Percentiles rank a stretch among this genome's conserved stretches.
phyloP scores from a whole-genome alignment of 2,888 invertebrate genomes.

The Limulus polyphemus region DNA sequence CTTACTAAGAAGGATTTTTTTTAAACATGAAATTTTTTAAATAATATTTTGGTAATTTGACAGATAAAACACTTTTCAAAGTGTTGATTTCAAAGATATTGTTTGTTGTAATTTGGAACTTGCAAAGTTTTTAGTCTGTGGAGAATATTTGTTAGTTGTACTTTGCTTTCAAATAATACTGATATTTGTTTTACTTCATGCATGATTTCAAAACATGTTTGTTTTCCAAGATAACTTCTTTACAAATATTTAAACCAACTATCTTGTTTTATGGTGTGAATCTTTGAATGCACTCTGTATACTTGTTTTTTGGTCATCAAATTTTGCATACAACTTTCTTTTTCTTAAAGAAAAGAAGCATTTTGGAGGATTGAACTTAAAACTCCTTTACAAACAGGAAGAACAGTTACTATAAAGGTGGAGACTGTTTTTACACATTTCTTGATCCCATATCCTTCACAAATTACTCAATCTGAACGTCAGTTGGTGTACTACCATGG shows the following conservation, averaged over 20 bases:
- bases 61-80: too few species aligned
- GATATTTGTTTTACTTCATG: constrained; percentile 6
- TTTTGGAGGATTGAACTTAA: constrained; percentile 12
- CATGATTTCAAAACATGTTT: constrained; percentile 8
- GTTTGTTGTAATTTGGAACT: too few species aligned
- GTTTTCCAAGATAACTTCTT: background rate
- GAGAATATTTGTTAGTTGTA: too few species aligned
- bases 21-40: too few species aligned
- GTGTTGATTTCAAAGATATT: too few species aligned
- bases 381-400: constrained; percentile 17
- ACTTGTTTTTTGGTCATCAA: background rate
- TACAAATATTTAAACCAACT: background rate
- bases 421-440: constrained; percentile 64
- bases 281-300: background rate
- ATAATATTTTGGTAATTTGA: too few species aligned
- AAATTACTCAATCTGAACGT: constrained; percentile 82
- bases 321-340: constrained; percentile 1
- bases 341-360: constrained; percentile 10
- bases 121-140: too few species aligned
- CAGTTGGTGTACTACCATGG: constrained; percentile 81
- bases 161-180: too few species aligned
- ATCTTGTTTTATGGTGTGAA: background rate
- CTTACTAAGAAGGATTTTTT: too few species aligned
- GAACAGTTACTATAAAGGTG: constrained; percentile 39
- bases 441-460: constrained; percentile 68